Percentiles rank a stretch among this genome's conserved stretches.
Conservation (phyloP, 2,797 vertebrate genomes). For the Gymnocypris eckloni region DNA sequence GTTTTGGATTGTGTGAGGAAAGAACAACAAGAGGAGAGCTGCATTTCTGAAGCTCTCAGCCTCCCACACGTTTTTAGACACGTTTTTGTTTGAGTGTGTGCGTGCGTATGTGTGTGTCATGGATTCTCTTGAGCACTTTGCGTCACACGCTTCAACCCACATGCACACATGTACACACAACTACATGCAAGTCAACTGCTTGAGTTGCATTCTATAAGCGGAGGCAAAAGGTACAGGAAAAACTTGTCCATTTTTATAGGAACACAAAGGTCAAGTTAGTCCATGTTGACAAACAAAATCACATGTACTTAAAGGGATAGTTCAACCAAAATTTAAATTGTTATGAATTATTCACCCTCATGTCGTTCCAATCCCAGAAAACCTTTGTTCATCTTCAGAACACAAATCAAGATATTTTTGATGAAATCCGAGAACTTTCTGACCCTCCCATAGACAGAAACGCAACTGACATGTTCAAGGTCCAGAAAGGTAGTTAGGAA, state of each 20-base stretch:
- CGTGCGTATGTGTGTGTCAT: constrained; percentile 19
- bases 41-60: constrained; percentile 43
- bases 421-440: background rate
- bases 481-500: background rate
- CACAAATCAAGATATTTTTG: background rate
- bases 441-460: background rate
- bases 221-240: background rate
- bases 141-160: constrained; percentile 54
- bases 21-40: constrained; percentile 37
- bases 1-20: background rate
- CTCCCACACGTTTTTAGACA: constrained; percentile 53
- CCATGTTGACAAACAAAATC: background rate
- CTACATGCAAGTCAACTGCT: background rate
- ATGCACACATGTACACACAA: constrained; percentile 43
- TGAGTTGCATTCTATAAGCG: background rate
- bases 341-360: background rate
- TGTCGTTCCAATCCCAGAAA: background rate
- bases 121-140: constrained; percentile 45
- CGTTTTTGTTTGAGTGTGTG: constrained; percentile 37
- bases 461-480: background rate
- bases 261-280: background rate
- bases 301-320: background rate
- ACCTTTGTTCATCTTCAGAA: background rate
- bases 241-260: background rate
- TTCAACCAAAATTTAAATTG: background rate